These are phyloP conservation scores for Physocephala rufipes DNA, from an alignment of 2,888 invertebrate species.

Conservation along the genomic window DNA sequence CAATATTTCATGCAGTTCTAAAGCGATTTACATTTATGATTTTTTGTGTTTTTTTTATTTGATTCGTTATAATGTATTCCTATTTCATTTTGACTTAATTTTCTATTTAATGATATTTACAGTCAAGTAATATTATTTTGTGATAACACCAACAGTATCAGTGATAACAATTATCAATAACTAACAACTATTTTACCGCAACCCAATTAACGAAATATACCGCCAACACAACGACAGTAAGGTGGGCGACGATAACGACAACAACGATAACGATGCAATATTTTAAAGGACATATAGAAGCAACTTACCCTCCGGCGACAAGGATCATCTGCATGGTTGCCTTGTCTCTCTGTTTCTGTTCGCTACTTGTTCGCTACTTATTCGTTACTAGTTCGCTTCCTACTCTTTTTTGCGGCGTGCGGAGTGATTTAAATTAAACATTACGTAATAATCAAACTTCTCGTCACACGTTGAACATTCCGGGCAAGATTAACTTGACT, in stretches of 20 bases:
- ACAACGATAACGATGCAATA: conserved; percentile 27
- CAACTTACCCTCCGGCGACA: conserved; percentile 66
- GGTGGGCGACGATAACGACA: conserved; percentile 9
- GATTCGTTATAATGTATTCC: no score
- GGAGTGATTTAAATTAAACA: conserved; percentile 15
- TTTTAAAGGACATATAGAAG: conserved; percentile 23
- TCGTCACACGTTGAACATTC: background rate
- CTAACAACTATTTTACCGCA: conserved; percentile 27
- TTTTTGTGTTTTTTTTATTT: no score
- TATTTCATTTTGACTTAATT: no score
- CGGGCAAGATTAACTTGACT: background rate
- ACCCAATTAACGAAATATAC: conserved; percentile 14
- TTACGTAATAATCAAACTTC: background rate
- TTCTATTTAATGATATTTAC: no score
- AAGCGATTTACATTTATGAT: no score
- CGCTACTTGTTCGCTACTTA: conserved; percentile 2
- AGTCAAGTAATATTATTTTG: no score
- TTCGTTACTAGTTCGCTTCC: conserved; percentile 23
- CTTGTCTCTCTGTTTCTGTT: conserved; percentile 27
- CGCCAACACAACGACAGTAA: background rate
- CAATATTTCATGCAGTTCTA: background rate
- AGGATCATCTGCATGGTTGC: conserved; percentile 66
- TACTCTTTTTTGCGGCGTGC: conserved; percentile 22
- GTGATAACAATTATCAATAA: conserved; percentile 18
- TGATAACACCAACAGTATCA: background rate